These are phyloP conservation scores for Trachelus troglodyta DNA, from an alignment of 2,888 invertebrate species.

Conservation along the genomic window DNA sequence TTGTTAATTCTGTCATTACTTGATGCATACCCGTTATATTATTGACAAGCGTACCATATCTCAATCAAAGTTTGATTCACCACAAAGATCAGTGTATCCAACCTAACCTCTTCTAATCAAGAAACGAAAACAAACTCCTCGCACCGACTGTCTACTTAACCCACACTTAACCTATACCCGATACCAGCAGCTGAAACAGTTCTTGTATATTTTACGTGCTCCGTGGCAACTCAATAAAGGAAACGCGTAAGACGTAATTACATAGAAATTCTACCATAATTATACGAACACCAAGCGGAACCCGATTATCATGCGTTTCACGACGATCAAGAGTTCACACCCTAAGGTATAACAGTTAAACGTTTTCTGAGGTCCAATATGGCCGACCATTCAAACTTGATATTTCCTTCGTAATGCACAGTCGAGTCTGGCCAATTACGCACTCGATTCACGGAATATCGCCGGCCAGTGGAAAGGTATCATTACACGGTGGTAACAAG, in stretches of 20 bases:
- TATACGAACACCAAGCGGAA: not conserved
- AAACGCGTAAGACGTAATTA: not conserved
- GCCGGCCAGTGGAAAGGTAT: conserved; percentile 16
- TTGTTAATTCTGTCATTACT: not conserved
- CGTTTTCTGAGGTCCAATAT: not conserved
- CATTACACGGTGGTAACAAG: conserved; percentile 21
- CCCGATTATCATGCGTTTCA: not conserved
- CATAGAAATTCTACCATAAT: not conserved
- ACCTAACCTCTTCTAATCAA: not conserved
- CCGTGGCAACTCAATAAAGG: not conserved
- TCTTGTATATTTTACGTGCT: not conserved
- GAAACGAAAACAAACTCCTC: not conserved
- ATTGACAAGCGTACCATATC: not conserved
- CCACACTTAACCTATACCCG: not conserved
- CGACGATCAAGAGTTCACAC: not conserved
- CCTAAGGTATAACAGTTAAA: not conserved
- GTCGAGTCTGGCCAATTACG: conserved; percentile 14
- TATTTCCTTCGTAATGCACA: not conserved
- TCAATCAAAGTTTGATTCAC: not conserved
- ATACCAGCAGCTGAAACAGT: not conserved
- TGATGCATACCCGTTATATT: not conserved
- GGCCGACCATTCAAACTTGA: not conserved
- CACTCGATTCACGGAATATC: conserved; percentile 19
- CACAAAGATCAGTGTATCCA: not conserved
- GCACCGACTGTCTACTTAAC: not conserved